Conservation (phyloP, 1,140 invertebrate species). For the Physella acuta region DNA sequence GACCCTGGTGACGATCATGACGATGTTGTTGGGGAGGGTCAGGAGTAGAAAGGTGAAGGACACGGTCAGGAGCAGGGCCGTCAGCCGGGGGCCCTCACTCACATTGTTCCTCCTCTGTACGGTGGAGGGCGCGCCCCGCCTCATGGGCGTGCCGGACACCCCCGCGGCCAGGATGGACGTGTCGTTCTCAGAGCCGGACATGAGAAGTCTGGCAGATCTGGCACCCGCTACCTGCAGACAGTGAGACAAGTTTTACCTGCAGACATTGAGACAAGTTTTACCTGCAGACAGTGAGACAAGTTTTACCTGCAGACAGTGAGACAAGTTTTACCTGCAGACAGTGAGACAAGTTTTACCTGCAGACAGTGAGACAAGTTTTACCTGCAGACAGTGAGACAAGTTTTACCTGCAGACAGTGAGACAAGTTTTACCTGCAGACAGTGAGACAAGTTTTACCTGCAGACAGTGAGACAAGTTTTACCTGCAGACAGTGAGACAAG, state of each 20-base stretch:
- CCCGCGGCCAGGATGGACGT: slow-evolving; percentile 16
- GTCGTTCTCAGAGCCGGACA: slow-evolving; percentile 28
- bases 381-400: too few relatives aligned
- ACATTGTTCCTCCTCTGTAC: not conserved
- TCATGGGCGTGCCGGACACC: slow-evolving; percentile 20
- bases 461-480: too few relatives aligned
- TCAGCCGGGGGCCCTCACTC: slow-evolving; percentile 47
- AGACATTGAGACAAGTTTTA: too few relatives aligned
- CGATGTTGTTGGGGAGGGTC: slow-evolving; percentile 56
- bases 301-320: too few relatives aligned
- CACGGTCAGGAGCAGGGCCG: slow-evolving; percentile 54
- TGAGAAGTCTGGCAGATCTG: not conserved
- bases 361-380: too few relatives aligned
- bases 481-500: too few relatives aligned
- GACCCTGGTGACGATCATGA: slow-evolving; percentile 45
- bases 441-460: too few relatives aligned
- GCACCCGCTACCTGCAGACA: slow-evolving; percentile 12
- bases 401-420: too few relatives aligned
- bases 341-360: too few relatives aligned
- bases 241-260: not conserved
- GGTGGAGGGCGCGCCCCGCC: not conserved
- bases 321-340: too few relatives aligned
- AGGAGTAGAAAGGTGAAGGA: slow-evolving; percentile 55
- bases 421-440: too few relatives aligned
- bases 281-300: too few relatives aligned